Evolutionary conservation across 2,888 invertebrate species (phyloP).

Genomic region (Mechanitis mazaeus): DNA sequence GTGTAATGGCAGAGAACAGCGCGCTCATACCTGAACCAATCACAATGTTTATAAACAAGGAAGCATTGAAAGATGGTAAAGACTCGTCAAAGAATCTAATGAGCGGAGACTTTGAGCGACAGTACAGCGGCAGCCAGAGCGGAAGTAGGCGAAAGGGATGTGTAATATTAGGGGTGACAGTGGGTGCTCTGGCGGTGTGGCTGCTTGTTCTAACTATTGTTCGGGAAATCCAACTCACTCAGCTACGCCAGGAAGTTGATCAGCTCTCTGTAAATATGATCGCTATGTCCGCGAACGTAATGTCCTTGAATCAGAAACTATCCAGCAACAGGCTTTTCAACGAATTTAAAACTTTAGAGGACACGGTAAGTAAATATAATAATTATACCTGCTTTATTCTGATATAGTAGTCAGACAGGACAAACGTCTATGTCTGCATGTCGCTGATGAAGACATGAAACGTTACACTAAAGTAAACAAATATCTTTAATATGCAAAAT

Average conservation of each 20-base stretch:
- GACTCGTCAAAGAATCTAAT: constrained; percentile 68
- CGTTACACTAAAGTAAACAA: background rate
- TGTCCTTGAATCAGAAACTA: constrained; percentile 56
- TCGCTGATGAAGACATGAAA: background rate
- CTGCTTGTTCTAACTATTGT: constrained; percentile 56
- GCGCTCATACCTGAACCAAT: constrained; percentile 55
- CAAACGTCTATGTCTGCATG: background rate
- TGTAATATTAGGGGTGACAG: constrained; percentile 40
- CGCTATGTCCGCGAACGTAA: constrained; percentile 54
- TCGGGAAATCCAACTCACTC: constrained; percentile 55
- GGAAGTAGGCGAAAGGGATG: constrained; percentile 44
- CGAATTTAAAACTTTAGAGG: constrained; percentile 58
- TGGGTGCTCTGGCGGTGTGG: constrained; percentile 49
- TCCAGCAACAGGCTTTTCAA: constrained; percentile 56
- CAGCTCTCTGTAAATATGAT: constrained; percentile 61
- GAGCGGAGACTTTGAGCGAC: constrained; percentile 66
- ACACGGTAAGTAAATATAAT: constrained; percentile 54
- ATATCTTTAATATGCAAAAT: background rate
- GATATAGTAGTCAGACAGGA: background rate
- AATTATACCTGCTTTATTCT: background rate
- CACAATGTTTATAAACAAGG: constrained; percentile 61
- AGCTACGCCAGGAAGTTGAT: constrained; percentile 56
- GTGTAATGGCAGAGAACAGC: constrained; percentile 65
- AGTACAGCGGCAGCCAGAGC: constrained; percentile 51
- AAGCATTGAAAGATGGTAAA: constrained; percentile 53